Percentiles rank a stretch among this genome's conserved stretches.
Conservation (phyloP, 2,888 invertebrate genomes). For the Sussaba pulchella region DNA sequence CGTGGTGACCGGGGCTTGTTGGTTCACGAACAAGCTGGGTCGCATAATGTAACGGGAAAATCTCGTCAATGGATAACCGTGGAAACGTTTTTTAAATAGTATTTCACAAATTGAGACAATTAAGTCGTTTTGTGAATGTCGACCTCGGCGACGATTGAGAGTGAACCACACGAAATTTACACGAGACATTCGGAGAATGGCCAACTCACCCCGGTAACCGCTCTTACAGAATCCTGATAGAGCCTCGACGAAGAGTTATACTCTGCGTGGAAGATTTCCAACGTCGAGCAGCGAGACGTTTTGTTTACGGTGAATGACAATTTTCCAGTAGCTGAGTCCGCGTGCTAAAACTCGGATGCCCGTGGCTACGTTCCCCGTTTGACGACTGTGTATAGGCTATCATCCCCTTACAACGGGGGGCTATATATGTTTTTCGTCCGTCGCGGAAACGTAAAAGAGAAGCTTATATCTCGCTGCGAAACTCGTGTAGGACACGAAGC, state of each 20-base stretch:
- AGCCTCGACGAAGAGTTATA: not conserved
- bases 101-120: no score
- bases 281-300: constrained; percentile 33
- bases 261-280: no score
- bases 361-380: constrained; percentile 7
- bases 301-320: constrained; percentile 51
- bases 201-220: no score
- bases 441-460: constrained; percentile 24
- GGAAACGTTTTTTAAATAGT: no score
- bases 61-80: no score
- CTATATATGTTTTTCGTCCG: constrained; percentile 8
- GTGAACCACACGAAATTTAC: no score
- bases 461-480: constrained; percentile 3
- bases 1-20: constrained; percentile 1
- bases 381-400: constrained; percentile 21
- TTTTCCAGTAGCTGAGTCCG: constrained; percentile 35
- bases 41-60: no score
- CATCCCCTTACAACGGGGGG: constrained; percentile 14
- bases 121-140: no score
- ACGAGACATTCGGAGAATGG: no score
- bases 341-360: constrained; percentile 42
- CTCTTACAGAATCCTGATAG: no score
- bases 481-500: constrained; percentile 7
- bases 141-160: no score
- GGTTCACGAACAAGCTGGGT: not conserved